A percentile compares a stretch with the other conserved stretches of the same genome.
phyloP scores from a whole-genome alignment of 2,797 vertebrate genomes.

The Apogon hyalosoma region DNA sequence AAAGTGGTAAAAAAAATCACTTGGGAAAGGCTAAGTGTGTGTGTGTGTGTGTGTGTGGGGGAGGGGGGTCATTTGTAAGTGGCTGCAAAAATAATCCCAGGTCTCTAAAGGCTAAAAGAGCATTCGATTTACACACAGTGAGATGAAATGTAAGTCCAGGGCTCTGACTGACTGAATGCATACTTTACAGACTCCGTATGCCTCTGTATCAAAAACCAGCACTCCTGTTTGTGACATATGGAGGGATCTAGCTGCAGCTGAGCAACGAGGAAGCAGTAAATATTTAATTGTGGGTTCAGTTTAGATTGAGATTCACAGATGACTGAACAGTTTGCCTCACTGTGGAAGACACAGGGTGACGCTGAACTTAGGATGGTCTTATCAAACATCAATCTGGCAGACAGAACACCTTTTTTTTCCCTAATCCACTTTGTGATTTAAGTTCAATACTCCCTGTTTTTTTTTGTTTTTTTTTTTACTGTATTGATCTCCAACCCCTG shows the following conservation, averaged over 20 bases:
- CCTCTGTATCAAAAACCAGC: too few relatives aligned
- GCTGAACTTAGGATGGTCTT: background rate
- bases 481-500: background rate
- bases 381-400: background rate
- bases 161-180: too few relatives aligned
- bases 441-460: background rate
- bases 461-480: background rate
- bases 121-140: too few relatives aligned
- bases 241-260: background rate
- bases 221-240: constrained; percentile 7
- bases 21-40: too few relatives aligned
- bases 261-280: constrained; percentile 28
- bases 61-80: too few relatives aligned
- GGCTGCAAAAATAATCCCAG: too few relatives aligned
- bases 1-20: too few relatives aligned
- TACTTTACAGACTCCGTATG: too few relatives aligned
- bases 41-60: too few relatives aligned
- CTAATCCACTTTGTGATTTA: background rate
- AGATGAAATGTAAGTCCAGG: too few relatives aligned
- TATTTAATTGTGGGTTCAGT: constrained; percentile 42
- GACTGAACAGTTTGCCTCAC: constrained; percentile 15
- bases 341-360: constrained; percentile 16
- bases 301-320: constrained; percentile 10
- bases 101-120: too few relatives aligned
- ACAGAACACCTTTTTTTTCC: background rate